Conservation (phyloP, 2,888 invertebrate species). For the Plebejus argus region DNA sequence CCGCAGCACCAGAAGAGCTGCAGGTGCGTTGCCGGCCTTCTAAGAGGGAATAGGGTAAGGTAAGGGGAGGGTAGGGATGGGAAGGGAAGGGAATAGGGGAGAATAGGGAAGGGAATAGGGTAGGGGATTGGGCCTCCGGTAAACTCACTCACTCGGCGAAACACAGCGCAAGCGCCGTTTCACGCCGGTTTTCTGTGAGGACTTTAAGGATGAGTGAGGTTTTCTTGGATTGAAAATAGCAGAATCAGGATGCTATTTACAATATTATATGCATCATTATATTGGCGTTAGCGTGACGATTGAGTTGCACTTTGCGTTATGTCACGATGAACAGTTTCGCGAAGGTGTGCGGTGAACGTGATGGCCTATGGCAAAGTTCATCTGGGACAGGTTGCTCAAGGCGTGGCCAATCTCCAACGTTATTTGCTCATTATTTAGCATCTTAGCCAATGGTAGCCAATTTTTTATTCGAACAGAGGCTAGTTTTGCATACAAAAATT, state of each 20-base stretch:
- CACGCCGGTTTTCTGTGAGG: no score
- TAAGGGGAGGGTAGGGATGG: no score
- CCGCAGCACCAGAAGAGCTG: no score
- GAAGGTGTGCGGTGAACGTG: conserved; percentile 5
- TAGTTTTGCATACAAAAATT: neutral
- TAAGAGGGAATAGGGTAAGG: no score
- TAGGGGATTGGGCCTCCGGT: no score
- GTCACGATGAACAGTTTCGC: conserved; percentile 13
- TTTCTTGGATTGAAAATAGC: neutral
- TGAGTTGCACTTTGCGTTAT: neutral
- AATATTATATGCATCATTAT: conserved; percentile 4
- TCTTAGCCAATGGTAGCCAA: neutral
- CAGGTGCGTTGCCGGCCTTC: no score
- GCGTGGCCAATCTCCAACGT: conserved; percentile 1
- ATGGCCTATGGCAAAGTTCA: neutral
- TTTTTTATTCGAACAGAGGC: neutral
- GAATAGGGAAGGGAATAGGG: no score
- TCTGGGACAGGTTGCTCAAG: neutral
- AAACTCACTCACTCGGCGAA: no score
- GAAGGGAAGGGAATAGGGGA: no score
- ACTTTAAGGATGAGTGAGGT: no score
- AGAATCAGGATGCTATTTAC: neutral
- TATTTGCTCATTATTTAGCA: neutral
- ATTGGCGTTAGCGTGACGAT: conserved; percentile 17
- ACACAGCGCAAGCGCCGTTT: no score